Percentiles rank a stretch among this genome's conserved stretches.
These are phyloP conservation scores for Parnassius mnemosyne DNA, from an alignment of 2,888 invertebrate genomes.

Conservation along the genomic window DNA sequence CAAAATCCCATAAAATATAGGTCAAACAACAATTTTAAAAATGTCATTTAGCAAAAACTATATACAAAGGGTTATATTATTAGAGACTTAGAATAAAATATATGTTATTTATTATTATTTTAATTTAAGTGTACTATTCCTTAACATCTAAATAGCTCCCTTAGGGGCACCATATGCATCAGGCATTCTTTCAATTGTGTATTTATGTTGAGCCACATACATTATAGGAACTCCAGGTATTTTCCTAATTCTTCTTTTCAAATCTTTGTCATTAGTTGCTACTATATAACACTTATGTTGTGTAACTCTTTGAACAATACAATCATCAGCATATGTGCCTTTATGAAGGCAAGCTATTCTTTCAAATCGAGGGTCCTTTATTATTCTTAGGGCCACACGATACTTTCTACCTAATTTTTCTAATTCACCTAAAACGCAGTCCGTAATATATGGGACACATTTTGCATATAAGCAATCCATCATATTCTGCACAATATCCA, in stretches of 20 bases:
- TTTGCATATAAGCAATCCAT: conserved; percentile 99
- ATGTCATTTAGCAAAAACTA: too few species aligned
- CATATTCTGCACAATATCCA: conserved; percentile 98
- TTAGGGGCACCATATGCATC: conserved; percentile 98
- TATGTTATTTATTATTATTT: too few species aligned
- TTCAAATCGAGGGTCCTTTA: conserved; percentile 96
- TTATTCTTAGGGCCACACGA: conserved; percentile 95
- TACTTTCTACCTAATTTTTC: conserved; percentile 98
- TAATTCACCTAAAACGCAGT: conserved; percentile 98
- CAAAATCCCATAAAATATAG: too few species aligned
- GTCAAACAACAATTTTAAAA: too few species aligned
- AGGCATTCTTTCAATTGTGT: conserved; percentile 98
- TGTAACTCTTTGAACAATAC: conserved; percentile 95
- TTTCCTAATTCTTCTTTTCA: conserved; percentile 96
- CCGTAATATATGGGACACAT: conserved; percentile 98
- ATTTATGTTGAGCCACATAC: conserved; percentile 96
- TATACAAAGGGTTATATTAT: too few species aligned
- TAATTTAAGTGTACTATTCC: too few species aligned
- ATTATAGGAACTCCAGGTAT: conserved; percentile 99
- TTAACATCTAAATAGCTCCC: conserved; percentile 62
- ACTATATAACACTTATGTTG: conserved; percentile 99
- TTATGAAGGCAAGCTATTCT: conserved; percentile 96
- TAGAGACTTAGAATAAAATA: too few species aligned
- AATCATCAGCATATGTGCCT: conserved; percentile 99
- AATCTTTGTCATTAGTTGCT: conserved; percentile 98